Percentiles rank a stretch among this genome's conserved stretches.
These are phyloP conservation scores for Oriolus oriolus DNA, from an alignment of 2,113 vertebrate species.

Conservation along the genomic window DNA sequence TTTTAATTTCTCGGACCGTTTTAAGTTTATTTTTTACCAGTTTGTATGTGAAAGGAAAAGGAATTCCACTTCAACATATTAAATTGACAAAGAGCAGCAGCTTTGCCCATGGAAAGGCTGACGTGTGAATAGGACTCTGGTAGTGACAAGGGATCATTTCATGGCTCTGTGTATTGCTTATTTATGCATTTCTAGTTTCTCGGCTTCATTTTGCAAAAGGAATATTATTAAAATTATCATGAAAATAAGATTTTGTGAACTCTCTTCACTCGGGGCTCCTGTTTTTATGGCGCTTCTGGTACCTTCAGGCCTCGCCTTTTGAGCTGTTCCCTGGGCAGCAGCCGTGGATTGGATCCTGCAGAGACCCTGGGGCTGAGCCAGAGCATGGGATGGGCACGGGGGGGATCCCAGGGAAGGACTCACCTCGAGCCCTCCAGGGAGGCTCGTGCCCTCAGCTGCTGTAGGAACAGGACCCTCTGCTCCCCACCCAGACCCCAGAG, in stretches of 20 bases:
- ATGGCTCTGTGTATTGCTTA: conserved; percentile 26
- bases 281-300: background rate
- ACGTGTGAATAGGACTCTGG: background rate
- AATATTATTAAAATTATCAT: conserved; percentile 44
- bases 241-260: conserved; percentile 40
- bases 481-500: background rate
- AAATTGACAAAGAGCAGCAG: background rate
- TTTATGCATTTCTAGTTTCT: conserved; percentile 46
- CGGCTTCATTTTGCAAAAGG: conserved; percentile 43
- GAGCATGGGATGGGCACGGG: accelerated
- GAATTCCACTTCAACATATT: background rate
- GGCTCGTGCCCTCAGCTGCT: accelerated
- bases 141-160: background rate
- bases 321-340: background rate
- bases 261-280: conserved; percentile 20
- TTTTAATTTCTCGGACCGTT: background rate
- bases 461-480: background rate
- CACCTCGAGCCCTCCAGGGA: background rate
- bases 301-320: background rate
- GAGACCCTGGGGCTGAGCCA: background rate
- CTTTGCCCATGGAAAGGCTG: background rate
- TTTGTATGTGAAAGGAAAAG: background rate
- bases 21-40: background rate
- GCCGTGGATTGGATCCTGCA: background rate
- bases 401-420: background rate